phyloP scores from a whole-genome alignment of 2,888 invertebrate genomes.

The Seira sanloemensis region DNA sequence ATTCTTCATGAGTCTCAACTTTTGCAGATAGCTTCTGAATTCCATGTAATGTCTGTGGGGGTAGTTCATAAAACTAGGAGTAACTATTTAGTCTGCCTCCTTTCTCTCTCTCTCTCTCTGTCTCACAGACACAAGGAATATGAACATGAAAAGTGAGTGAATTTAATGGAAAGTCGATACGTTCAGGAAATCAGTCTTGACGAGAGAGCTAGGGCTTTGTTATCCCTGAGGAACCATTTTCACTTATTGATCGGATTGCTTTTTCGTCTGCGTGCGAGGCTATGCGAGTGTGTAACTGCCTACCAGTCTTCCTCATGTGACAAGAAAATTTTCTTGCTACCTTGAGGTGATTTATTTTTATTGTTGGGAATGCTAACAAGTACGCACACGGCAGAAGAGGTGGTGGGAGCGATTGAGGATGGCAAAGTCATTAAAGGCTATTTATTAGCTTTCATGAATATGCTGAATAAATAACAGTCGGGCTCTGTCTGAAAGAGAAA shows the following conservation, averaged over 20 bases:
- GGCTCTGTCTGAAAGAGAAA: too few species aligned
- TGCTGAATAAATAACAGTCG: too few species aligned
- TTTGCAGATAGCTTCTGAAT: too few species aligned
- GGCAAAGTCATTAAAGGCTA: too few species aligned
- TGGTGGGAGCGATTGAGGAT: not conserved
- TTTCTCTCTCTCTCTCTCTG: not conserved
- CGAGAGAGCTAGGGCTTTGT: not conserved
- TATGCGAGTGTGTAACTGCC: not conserved
- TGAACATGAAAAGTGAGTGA: slow-evolving; percentile 26
- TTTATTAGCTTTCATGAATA: too few species aligned
- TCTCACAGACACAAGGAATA: not conserved
- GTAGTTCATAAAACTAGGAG: too few species aligned
- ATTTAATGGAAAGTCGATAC: slow-evolving; percentile 64
- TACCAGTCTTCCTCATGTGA: not conserved
- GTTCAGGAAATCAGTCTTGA: not conserved
- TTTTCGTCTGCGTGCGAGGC: not conserved
- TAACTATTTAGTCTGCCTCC: too few species aligned
- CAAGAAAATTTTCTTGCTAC: not conserved
- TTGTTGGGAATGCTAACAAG: not conserved
- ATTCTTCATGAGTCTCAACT: too few species aligned
- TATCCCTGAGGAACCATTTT: not conserved
- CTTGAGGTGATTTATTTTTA: slow-evolving; percentile 9
- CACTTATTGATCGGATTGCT: slow-evolving; percentile 11
- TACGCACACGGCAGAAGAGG: not conserved
- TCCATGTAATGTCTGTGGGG: too few species aligned